phyloP scores from a whole-genome alignment of 1,140 invertebrate species.

The Scaptodrosophila lebanonensis region DNA sequence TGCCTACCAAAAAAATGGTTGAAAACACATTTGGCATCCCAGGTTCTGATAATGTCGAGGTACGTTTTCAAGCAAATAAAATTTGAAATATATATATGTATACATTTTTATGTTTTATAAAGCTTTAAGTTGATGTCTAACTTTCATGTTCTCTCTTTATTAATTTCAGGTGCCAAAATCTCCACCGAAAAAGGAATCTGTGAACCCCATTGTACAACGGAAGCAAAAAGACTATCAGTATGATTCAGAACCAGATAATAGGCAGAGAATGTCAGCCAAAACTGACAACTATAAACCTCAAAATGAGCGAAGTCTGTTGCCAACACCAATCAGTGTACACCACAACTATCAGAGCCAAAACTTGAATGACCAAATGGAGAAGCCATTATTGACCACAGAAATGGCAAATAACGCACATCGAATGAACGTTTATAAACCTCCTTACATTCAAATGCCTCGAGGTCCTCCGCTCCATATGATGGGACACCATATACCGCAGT shows the following conservation, averaged over 20 bases:
- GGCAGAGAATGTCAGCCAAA: conserved; percentile 24
- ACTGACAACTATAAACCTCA: conserved; percentile 23
- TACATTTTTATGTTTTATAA: neutral
- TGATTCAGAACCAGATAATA: conserved; percentile 34
- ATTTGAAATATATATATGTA: neutral
- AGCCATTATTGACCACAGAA: conserved; percentile 25
- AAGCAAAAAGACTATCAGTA: conserved; percentile 35
- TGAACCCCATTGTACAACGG: conserved; percentile 27
- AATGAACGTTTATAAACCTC: conserved; percentile 38
- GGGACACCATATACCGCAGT: conserved; percentile 39
- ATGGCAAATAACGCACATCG: conserved; percentile 34
- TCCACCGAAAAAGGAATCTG: conserved; percentile 12
- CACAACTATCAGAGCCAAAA: conserved; percentile 49
- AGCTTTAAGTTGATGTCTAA: no score
- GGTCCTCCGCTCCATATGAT: conserved; percentile 44
- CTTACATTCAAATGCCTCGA: conserved; percentile 48
- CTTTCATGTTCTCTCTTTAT: neutral
- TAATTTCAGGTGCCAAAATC: conserved; percentile 24
- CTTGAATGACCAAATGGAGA: conserved; percentile 52
- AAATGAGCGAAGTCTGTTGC: conserved; percentile 46
- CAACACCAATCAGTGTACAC: conserved; percentile 40
- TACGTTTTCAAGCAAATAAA: conserved; percentile 6
- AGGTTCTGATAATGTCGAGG: conserved; percentile 27
- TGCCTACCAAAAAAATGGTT: conserved; percentile 70
- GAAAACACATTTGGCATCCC: conserved; percentile 10